Conservation (phyloP, 2,113 vertebrate species). For the Blennius ocellaris region DNA sequence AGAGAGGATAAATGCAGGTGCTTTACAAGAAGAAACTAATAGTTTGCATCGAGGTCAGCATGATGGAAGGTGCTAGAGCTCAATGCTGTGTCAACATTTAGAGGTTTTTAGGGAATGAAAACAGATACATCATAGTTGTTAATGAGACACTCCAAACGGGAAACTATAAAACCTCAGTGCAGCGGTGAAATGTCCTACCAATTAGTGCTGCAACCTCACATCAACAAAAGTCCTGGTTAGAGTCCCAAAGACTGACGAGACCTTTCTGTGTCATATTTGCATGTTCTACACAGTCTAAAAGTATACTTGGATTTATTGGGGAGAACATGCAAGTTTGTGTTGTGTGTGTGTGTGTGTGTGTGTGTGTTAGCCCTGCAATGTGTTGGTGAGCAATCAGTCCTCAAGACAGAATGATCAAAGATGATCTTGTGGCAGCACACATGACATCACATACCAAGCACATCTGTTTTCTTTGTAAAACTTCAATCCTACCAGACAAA, state of each 20-base stretch:
- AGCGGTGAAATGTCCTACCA: too few relatives aligned
- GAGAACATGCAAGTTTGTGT: too few relatives aligned
- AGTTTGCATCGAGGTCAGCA: slow-evolving; percentile 20
- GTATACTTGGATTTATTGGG: too few relatives aligned
- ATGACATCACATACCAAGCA: slow-evolving; percentile 9
- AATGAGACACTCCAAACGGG: slow-evolving; percentile 21
- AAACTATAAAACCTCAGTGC: neutral
- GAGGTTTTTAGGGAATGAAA: slow-evolving; percentile 1
- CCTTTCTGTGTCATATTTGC: too few relatives aligned
- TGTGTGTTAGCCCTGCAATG: too few relatives aligned
- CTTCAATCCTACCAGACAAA: slow-evolving; percentile 8
- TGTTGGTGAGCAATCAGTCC: too few relatives aligned
- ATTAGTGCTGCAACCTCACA: too few relatives aligned
- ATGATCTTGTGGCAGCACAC: slow-evolving; percentile 11
- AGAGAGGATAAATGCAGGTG: neutral
- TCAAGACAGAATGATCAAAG: too few relatives aligned
- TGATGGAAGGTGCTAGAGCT: neutral
- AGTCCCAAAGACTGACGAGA: too few relatives aligned
- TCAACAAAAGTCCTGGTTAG: too few relatives aligned
- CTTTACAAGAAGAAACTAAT: slow-evolving; percentile 27
- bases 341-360: too few relatives aligned
- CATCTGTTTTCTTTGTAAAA: slow-evolving; percentile 12
- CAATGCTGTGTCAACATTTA: neutral
- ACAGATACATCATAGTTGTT: slow-evolving; percentile 3
- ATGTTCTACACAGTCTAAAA: too few relatives aligned